Base-by-base conservation (phyloP, 2,888 invertebrate genomes). In the Kryphioiulus occultus region DNA sequence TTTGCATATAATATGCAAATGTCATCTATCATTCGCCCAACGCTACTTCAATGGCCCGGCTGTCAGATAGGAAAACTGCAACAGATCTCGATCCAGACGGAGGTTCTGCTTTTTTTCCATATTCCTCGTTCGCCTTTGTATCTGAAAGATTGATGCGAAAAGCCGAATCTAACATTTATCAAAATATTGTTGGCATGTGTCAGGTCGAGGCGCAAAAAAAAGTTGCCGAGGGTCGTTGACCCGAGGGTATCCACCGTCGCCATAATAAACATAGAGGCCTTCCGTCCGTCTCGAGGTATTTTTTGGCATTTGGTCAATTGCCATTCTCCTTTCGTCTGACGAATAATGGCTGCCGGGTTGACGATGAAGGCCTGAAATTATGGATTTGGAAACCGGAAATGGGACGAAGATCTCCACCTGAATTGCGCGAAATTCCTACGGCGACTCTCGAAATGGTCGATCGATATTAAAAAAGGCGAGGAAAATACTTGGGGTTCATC, bases 1-100 rank as follows among this genome's bases (percentile, higher is more conserved):
- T 59, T 59, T 59, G 59, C 59, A 59, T 59, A 59, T 59, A n/a
- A 59, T 59, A 59, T 59, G 59, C 59, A 59, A 59, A 59, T 59
- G 59, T 59, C 59, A 59, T 59, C 22, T 59, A 59, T 59, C 59
- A 59, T 59, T 59, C 1, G 53, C 53, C 17, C 17, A 53, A 53
- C 53, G 19, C 53, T 53, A 53, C 44, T 44, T 44, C 22, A 59
- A 59, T 59, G 59, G 59, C 22, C 1, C 0, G 19, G 59, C 59
- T 59, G 59, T 59, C 59, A 59, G 59, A 59, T 59, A 59, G 59
- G 59, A 59, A 59, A 59, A 59, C 59, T 22, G 59, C 17, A 59
- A 59, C 59, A 59, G 59, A 59, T 59, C 59, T 59, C 53, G 59
- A 59, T 22, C 22, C 59, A 59, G 22, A 22, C 22, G 53, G 19